A percentile compares a stretch with the other conserved stretches of the same genome.
These are phyloP conservation scores for Neosilurus mollespiculum DNA, from an alignment of 2,797 vertebrate genomes.

Conservation along the genomic window DNA sequence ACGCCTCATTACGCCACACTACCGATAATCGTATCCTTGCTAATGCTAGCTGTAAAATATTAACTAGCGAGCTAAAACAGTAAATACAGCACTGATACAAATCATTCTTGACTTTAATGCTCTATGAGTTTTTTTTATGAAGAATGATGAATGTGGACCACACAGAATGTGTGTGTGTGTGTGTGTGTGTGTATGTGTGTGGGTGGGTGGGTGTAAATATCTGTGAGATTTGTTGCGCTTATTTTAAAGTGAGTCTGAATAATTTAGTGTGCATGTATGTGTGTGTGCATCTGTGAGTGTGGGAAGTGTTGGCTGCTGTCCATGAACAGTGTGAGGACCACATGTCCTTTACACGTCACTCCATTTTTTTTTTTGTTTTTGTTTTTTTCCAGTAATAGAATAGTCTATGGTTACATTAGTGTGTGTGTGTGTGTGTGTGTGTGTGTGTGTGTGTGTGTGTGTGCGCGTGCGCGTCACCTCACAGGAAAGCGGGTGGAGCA, in stretches of 20 bases:
- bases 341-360: slow-evolving; percentile 41
- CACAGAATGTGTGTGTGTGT: background rate
- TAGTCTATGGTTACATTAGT: background rate
- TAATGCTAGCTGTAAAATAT: background rate
- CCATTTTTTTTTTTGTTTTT: too few species aligned
- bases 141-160: background rate
- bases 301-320: slow-evolving; percentile 54
- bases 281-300: slow-evolving; percentile 25
- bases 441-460: slow-evolving; percentile 13
- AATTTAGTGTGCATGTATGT: slow-evolving; percentile 66
- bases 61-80: background rate
- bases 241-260: slow-evolving; percentile 73
- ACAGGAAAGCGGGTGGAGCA: slow-evolving; percentile 83
- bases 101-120: background rate
- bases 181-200: slow-evolving; percentile 61
- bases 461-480: slow-evolving; percentile 58
- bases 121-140: background rate
- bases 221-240: slow-evolving; percentile 73
- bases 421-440: slow-evolving; percentile 9
- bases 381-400: slow-evolving; percentile 6
- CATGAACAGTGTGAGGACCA: slow-evolving; percentile 58
- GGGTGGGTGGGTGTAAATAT: slow-evolving; percentile 70
- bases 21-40: background rate
- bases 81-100: background rate
- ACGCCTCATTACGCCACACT: background rate